These are phyloP conservation scores for Plutomurus gul DNA, from an alignment of 1,140 invertebrate genomes.

Conservation along the genomic window DNA sequence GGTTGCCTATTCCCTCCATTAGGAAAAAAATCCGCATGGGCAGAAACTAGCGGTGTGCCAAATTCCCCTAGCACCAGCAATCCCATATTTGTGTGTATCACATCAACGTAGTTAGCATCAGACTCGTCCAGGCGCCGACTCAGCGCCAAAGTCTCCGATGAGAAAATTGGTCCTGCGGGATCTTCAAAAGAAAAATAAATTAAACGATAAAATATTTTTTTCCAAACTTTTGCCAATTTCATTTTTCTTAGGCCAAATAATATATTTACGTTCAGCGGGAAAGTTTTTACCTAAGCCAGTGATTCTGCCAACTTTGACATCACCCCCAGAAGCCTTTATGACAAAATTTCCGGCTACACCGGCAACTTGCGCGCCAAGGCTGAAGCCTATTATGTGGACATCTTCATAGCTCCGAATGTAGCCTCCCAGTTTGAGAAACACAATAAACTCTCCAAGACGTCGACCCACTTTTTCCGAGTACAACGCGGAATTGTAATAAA, in stretches of 20 bases:
- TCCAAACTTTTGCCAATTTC: neutral
- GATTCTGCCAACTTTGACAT: conserved; percentile 42
- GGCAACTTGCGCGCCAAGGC: conserved; percentile 54
- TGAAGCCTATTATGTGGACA: conserved; percentile 56
- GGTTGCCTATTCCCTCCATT: conserved; percentile 50
- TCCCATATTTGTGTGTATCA: conserved; percentile 50
- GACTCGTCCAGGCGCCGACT: conserved; percentile 30
- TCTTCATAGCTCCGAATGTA: conserved; percentile 34
- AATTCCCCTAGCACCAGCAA: conserved; percentile 12
- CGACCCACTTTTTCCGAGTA: conserved; percentile 45
- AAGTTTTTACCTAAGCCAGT: conserved; percentile 33
- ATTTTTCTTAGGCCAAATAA: neutral
- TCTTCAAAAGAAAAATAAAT: conserved; percentile 20
- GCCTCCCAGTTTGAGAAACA: conserved; percentile 4
- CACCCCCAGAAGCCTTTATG: neutral
- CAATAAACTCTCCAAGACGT: conserved; percentile 42
- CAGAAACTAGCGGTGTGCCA: neutral
- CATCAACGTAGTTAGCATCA: conserved; percentile 49
- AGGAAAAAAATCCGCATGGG: conserved; percentile 42
- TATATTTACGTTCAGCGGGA: neutral
- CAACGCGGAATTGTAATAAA: conserved; percentile 38
- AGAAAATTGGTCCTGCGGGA: conserved; percentile 48
- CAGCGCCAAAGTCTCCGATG: neutral
- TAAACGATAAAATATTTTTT: neutral
- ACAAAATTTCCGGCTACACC: conserved; percentile 52